Evolutionary conservation across 2,113 vertebrate species (phyloP).

Genomic region (Formicarius rufipectus): DNA sequence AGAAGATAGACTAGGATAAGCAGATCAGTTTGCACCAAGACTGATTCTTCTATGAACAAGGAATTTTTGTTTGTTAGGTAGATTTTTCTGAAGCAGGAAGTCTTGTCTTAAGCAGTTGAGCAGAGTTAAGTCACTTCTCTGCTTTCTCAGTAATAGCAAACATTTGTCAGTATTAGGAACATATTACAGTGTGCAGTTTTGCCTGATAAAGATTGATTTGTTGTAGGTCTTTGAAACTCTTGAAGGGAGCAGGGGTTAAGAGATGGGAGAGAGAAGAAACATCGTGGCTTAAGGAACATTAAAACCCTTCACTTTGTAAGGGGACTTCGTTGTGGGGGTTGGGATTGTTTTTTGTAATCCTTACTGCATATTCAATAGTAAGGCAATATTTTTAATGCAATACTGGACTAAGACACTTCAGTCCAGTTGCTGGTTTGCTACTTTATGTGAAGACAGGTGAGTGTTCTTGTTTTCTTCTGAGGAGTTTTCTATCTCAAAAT

Average conservation of each 20-base stretch:
- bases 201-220: background rate
- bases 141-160: background rate
- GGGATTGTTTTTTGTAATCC: background rate
- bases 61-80: background rate
- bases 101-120: background rate
- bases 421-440: background rate
- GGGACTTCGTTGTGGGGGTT: background rate
- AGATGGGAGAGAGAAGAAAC: background rate
- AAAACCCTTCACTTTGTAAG: background rate
- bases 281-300: background rate
- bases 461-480: background rate
- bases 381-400: background rate
- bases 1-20: background rate
- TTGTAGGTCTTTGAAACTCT: background rate
- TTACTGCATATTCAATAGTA: background rate
- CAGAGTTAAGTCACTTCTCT: background rate
- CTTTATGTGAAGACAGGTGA: background rate
- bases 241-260: background rate
- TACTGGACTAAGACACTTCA: background rate
- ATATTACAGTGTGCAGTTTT: background rate
- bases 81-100: background rate
- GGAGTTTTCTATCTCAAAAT: background rate
- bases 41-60: background rate
- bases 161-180: background rate
- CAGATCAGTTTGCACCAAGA: background rate